Percentiles rank a stretch among this genome's conserved stretches.
phyloP scores from a whole-genome alignment of 2,797 vertebrate genomes.

The Cuniculus paca region DNA sequence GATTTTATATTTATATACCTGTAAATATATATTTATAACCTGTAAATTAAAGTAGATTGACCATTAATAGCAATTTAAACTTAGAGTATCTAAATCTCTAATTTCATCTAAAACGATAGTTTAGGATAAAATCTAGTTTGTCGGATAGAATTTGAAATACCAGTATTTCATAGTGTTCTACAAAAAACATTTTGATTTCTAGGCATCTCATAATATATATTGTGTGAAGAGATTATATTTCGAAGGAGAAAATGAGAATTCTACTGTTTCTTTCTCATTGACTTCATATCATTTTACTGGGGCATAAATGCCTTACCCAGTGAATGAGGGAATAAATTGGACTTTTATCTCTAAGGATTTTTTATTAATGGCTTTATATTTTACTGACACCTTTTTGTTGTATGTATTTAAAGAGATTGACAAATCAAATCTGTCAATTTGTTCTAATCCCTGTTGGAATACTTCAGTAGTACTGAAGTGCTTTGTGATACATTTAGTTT shows the following conservation, averaged over 20 bases:
- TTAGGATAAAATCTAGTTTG: conserved; percentile 26
- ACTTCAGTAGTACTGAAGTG: neutral
- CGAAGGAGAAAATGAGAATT: neutral
- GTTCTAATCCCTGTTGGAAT: neutral
- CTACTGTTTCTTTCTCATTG: neutral
- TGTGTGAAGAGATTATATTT: conserved; percentile 7
- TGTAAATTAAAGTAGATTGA: conserved; percentile 46
- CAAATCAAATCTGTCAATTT: neutral
- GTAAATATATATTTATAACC: too few species aligned
- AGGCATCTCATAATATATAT: neutral
- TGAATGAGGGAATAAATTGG: conserved; percentile 17
- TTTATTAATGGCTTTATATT: conserved; percentile 48
- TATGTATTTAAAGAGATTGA: conserved; percentile 7
- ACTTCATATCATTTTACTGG: neutral
- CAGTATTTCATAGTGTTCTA: neutral
- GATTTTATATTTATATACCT: conserved; percentile 48
- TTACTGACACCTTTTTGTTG: neutral
- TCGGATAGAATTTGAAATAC: conserved; percentile 45
- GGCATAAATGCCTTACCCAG: neutral
- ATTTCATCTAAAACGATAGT: conserved; percentile 41
- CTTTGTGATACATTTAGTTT: conserved; percentile 18
- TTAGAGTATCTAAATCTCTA: neutral
- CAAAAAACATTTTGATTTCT: conserved; percentile 38
- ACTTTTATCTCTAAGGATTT: conserved; percentile 45
- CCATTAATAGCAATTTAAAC: conserved; percentile 54